Evolutionary conservation across 2,888 invertebrate genomes (phyloP), one percentile per base, ranked within the genome.

Genomic region (Hydropsyche betteni): DNA sequence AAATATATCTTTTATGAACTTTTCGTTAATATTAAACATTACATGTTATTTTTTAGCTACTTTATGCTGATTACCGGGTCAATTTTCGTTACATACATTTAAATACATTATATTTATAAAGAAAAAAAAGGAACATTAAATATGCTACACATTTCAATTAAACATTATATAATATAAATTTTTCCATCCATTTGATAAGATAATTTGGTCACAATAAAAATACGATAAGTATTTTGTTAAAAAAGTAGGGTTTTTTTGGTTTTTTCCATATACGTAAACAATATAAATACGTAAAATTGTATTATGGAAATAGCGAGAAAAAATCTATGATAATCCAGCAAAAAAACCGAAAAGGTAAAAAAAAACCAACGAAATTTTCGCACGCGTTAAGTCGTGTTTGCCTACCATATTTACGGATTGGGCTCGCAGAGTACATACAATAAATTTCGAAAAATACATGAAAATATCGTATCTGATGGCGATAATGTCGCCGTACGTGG

Each of bases 31-130:
- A 44, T 44, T 44, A 44, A 44, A 44, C 10, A 10, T 44, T 44
- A 44, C 6, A 10, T 8, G 6, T 44, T 44, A 44, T 8, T 2
- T 64, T 34, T 34, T 64, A 7, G 34, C 58, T 58, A 58, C 14
- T 24, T 16, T 58, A 8, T 64, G 64, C 64, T 64, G 64, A 64
- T 64, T 64, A 33, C 64, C 64, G 64, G 64, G 64, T 64, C 64
- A 64, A 64, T 33, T 33, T 64, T 64, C 64, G 64, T 64, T 64
- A 64, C 64, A 55, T 55, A 55, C 16, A 55, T 55, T 10, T 55
- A 55, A 55, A 55, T 14, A n/a, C 8, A n/a, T 55, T 55, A 55
- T 3, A 55, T 6, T 8, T 10, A 44, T 8, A 8, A 44, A 10
- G 10, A 44, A 44, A 44, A 44, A 44, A 44, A 8, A 10, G 1